Evolutionary conservation across 2,797 vertebrate genomes (phyloP).

Genomic region (Pantherophis vulpinus): DNA sequence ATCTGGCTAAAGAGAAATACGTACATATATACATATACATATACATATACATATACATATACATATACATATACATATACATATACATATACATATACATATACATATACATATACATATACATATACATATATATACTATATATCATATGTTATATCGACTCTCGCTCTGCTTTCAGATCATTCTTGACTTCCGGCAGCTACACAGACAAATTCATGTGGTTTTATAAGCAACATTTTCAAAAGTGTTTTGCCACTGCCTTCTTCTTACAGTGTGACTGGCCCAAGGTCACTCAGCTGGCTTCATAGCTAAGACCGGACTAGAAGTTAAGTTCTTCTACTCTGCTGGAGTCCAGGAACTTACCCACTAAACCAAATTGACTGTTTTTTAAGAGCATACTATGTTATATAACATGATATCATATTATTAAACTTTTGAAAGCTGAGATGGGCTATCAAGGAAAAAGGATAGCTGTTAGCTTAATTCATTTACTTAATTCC

Average conservation of each 20-base stretch:
- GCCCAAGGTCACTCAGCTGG: not conserved
- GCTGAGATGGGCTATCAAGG: not conserved
- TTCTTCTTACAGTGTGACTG: not conserved
- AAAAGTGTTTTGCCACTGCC: not conserved
- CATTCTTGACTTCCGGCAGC: not conserved
- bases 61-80: no score
- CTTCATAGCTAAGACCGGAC: not conserved
- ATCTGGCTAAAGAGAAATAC: no score
- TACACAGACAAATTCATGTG: not conserved
- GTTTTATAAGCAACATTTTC: not conserved
- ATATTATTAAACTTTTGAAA: not conserved
- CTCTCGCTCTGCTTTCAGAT: not conserved
- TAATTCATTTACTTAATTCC: not conserved
- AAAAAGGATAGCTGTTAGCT: not conserved
- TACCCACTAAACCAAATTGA: not conserved
- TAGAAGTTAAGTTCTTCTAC: not conserved
- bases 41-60: no score
- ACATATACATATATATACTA: no score
- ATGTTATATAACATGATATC: not conserved
- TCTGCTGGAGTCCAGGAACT: not conserved
- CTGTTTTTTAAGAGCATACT: not conserved
- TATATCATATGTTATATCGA: not conserved
- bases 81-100: no score
- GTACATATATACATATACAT: no score
- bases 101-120: no score